Percentiles rank a stretch among this genome's conserved stretches.
Evolutionary conservation across 2,113 vertebrate genomes (phyloP).

Genomic region (Brachypodius melanocephalos): DNA sequence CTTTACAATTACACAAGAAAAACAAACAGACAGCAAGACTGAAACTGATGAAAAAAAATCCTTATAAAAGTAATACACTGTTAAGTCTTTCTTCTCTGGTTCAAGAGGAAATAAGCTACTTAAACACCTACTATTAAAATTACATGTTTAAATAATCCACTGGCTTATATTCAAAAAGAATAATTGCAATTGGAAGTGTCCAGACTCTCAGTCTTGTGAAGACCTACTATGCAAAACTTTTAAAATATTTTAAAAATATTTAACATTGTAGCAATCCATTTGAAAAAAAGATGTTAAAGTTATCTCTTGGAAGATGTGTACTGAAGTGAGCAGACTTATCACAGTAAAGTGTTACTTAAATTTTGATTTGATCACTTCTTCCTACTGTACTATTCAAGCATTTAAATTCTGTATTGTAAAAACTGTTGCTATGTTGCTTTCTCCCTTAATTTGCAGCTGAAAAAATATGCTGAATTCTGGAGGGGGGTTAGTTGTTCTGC

Average conservation of each 20-base stretch:
- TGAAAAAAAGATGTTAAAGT: not conserved
- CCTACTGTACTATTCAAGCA: not conserved
- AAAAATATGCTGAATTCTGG: not conserved
- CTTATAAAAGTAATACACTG: not conserved
- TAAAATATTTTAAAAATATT: not conserved
- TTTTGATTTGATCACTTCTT: not conserved
- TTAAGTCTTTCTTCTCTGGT: not conserved
- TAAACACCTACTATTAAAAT: not conserved
- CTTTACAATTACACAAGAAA: not conserved
- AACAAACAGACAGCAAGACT: not conserved
- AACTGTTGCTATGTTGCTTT: not conserved
- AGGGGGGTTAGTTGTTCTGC: not conserved
- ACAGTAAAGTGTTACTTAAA: not conserved
- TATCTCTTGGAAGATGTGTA: not conserved
- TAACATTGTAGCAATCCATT: not conserved
- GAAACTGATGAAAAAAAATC: not conserved
- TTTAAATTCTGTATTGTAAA: not conserved
- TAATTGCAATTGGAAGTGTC: not conserved
- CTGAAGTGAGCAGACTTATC: not conserved
- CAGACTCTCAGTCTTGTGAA: not conserved
- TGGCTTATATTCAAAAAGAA: not conserved
- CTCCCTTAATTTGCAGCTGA: not conserved
- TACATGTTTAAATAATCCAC: not conserved
- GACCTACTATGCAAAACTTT: not conserved
- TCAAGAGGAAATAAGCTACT: not conserved